These are phyloP conservation scores for Acrocephalus kingi DNA, from an alignment of 2,113 vertebrate species.

Conservation along the genomic window DNA sequence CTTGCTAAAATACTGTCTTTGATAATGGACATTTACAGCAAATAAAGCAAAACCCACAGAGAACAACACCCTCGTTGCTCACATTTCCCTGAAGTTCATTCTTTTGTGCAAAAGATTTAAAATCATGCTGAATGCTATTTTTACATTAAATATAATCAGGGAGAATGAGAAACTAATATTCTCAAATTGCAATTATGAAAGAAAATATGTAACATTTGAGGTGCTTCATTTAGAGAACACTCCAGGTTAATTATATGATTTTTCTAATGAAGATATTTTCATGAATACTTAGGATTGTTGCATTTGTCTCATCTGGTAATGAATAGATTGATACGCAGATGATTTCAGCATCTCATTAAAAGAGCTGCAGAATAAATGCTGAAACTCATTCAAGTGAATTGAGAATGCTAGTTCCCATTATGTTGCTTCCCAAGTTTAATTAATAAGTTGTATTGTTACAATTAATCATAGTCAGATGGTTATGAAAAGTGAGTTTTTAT, in stretches of 20 bases:
- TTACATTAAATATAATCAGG: constrained; percentile 40
- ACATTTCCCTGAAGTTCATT: background rate
- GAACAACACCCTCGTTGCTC: background rate
- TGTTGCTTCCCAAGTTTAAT: constrained; percentile 54
- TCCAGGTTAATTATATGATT: constrained; percentile 58
- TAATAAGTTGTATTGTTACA: constrained; percentile 58
- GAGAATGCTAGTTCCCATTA: constrained; percentile 41
- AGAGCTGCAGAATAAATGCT: constrained; percentile 45
- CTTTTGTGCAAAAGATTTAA: background rate
- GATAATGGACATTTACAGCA: background rate
- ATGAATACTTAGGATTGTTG: constrained; percentile 48
- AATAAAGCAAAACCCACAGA: background rate
- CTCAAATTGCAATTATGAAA: constrained; percentile 36
- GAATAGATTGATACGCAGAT: constrained; percentile 38
- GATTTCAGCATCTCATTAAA: constrained; percentile 63
- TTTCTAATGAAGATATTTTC: constrained; percentile 67
- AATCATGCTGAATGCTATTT: background rate
- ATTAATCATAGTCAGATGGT: constrained; percentile 55
- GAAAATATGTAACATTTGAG: constrained; percentile 3
- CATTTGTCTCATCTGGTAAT: constrained; percentile 49
- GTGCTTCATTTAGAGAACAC: constrained; percentile 40
- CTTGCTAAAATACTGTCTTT: background rate
- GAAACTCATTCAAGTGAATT: constrained; percentile 43
- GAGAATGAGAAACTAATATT: constrained; percentile 32
- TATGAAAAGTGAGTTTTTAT: background rate